A percentile compares a stretch with the other conserved stretches of the same genome.
Conservation (phyloP, 2,797 vertebrate genomes). For the Hippoglossus hippoglossus region DNA sequence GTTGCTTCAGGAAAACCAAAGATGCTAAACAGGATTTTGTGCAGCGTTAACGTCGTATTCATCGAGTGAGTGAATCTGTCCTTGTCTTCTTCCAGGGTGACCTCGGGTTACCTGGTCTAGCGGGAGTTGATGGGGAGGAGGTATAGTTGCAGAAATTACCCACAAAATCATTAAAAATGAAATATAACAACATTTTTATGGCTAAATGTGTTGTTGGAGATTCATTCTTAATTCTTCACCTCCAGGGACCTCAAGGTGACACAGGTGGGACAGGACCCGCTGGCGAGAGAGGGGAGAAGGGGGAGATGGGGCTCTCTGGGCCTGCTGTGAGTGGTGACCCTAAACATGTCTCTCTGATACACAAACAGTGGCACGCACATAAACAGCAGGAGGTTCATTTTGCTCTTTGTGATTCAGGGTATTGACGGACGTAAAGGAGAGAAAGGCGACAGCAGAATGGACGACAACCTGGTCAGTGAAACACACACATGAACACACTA, state of each 20-base stretch:
- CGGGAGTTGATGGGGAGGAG: conserved; percentile 90
- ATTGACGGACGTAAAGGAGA: conserved; percentile 91
- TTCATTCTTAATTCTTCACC: not conserved
- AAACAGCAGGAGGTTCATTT: conserved; percentile 17
- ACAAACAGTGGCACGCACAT: conserved; percentile 4
- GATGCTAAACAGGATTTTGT: not conserved
- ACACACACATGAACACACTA: not conserved
- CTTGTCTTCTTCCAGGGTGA: conserved; percentile 85
- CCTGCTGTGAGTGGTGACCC: conserved; percentile 83
- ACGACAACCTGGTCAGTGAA: conserved; percentile 90
- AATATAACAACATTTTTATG: not conserved
- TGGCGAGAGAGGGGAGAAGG: conserved; percentile 91
- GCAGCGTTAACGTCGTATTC: not conserved
- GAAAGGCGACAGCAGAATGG: conserved; percentile 89
- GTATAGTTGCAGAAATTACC: conserved; percentile 66
- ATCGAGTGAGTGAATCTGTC: not conserved
- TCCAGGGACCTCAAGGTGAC: conserved; percentile 89
- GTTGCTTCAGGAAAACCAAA: not conserved
- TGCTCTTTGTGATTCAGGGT: conserved; percentile 80
- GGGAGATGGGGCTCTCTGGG: conserved; percentile 91
- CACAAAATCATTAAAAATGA: not conserved
- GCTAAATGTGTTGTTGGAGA: not conserved
- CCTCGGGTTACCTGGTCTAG: conserved; percentile 89
- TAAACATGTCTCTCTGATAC: conserved; percentile 7
- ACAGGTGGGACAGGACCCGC: conserved; percentile 85